Conservation (phyloP, 1,140 invertebrate species). For the Aphelenchoides avenae region DNA sequence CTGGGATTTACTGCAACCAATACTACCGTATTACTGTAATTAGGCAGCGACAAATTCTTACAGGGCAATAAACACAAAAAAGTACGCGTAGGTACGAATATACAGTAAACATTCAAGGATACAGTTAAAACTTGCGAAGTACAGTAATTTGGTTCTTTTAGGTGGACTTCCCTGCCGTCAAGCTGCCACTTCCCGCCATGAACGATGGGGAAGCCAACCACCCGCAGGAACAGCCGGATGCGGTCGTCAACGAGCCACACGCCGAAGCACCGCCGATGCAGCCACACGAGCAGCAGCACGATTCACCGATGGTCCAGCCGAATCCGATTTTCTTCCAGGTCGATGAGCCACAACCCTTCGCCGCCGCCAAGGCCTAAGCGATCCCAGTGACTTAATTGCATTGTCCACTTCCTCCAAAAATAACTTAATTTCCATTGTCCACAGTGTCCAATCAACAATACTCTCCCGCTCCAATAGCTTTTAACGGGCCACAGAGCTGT, state of each 20-base stretch:
- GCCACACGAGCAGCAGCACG: conserved; percentile 4
- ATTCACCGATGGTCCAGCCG: not conserved
- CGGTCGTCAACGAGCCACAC: not conserved
- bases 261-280: conserved; percentile 2
- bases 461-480: too few relatives aligned
- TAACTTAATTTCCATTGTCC: too few relatives aligned
- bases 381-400: too few relatives aligned
- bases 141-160: conserved; percentile 61
- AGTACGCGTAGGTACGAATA: too few relatives aligned
- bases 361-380: too few relatives aligned
- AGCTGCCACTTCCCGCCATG: conserved; percentile 22
- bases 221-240: conserved; percentile 3
- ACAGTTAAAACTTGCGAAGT: not conserved
- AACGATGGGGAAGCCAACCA: conserved; percentile 2
- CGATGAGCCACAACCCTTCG: conserved; percentile 32
- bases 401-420: too few relatives aligned
- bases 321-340: conserved; percentile 37
- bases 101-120: not conserved
- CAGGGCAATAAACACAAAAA: too few relatives aligned
- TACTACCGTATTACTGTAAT: conserved; percentile 1
- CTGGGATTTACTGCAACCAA: too few relatives aligned
- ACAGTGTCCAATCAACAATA: too few relatives aligned
- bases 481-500: too few relatives aligned
- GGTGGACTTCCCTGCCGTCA: conserved; percentile 61
- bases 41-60: not conserved